Evolutionary conservation across 2,888 invertebrate species (phyloP), one percentile per base, ranked within the genome.

Genomic region (Balanococcus diminutus): DNA sequence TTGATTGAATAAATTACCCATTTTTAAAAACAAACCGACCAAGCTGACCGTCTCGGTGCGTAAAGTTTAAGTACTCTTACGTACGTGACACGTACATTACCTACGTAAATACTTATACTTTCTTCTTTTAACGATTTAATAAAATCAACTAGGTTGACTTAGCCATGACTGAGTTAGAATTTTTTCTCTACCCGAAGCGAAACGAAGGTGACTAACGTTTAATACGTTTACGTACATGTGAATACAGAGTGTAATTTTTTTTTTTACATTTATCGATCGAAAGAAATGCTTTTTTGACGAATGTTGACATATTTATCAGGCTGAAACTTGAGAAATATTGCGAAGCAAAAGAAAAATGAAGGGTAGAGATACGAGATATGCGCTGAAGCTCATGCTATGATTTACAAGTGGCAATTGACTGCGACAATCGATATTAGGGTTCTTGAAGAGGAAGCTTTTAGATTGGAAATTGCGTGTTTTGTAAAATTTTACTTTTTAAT

Each of bases 401-500:
- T 79, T 79, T 79, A 36, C 36, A 79, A 79, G 75, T 79, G 36
- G 32, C 36, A 79, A 79, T 79, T 79, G 75, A 36, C 28, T 72
- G 31, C 5, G 36, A 2, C 36, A 36, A 79, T 79, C 75, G 75
- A 79, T 79, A 79, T 14, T 36, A 36, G 36, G 36, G 32, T 32
- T 79, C 36, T 19, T 31, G 19, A 79, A 79, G 16, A 79, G 36
- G 5, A 79, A 79, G 32, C 16, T 32, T 36, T 79, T 36, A 36
- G 1, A 56, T 32, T 19, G 75, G 36, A 19, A 79, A 79, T 79
- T 79, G 75, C 75, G 75, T 36, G 75, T 79, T 79, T 79, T 31
- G 19, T 19, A 36, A 9, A 8, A 67, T 28, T 67, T 28, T 28
- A 56, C 36, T 19, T 19, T 16, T 32, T 79, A 79, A 79, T 79